Conservation (phyloP, 1,140 invertebrate species). For the Calliopsis andreniformis region DNA sequence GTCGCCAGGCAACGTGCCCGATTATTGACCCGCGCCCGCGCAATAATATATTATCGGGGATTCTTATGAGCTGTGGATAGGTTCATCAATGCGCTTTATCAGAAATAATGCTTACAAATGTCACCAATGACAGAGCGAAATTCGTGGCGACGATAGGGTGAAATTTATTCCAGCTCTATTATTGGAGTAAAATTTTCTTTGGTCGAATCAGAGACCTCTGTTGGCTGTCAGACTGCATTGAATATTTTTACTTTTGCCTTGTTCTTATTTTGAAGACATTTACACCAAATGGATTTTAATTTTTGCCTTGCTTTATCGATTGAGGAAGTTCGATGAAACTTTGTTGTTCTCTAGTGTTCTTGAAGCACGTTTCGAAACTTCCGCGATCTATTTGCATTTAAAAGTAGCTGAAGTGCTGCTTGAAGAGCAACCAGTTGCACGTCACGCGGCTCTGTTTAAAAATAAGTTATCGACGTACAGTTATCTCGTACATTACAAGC, state of each 20-base stretch:
- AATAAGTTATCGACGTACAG: conserved; percentile 29
- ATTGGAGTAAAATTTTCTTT: background rate
- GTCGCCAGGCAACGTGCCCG: conserved; percentile 73
- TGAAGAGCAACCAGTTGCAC: background rate
- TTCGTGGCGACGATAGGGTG: background rate
- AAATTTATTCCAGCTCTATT: background rate
- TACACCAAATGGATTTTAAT: background rate
- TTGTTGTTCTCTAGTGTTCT: background rate
- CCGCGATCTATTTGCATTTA: no score
- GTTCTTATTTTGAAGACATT: background rate
- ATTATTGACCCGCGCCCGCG: conserved; percentile 80
- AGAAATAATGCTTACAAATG: conserved; percentile 6
- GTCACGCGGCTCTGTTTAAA: conserved; percentile 13
- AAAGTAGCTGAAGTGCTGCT: background rate
- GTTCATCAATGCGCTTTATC: conserved; percentile 30
- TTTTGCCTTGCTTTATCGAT: no score
- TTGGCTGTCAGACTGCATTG: background rate
- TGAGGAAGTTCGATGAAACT: background rate
- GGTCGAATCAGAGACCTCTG: background rate
- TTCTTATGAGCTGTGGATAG: conserved; percentile 46
- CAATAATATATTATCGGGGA: conserved; percentile 71
- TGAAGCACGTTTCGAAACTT: background rate
- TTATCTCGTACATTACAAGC: conserved; percentile 13
- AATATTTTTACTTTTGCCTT: background rate
- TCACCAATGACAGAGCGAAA: no score